Evolutionary conservation across 2,113 vertebrate genomes (phyloP), one percentile per base, ranked within the genome.

Genomic region (Hemiprocne comata): DNA sequence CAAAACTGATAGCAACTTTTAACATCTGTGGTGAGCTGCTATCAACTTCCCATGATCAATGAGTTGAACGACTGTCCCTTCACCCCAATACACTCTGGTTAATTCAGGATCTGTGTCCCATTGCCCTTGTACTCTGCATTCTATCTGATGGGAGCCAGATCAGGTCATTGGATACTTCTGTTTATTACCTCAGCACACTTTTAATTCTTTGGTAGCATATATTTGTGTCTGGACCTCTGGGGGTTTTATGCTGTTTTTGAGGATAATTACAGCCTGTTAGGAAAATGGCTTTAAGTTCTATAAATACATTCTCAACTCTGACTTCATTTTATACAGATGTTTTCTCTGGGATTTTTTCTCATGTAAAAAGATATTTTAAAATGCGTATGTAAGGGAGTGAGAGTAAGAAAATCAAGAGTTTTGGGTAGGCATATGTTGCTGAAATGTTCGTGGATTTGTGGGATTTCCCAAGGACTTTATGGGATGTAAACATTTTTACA

Each of bases 141-240:
- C 85, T 70, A 54, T 78, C 69, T 93, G 86, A 53, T 75, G 34
- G 61, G 55, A 92, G 73, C 51, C 84, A 93, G 76, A 83, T 58
- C n/a, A 36, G 60, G 83, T 89, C 94, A 95, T 17, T 51, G 65
- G 89, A 92, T 90, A 90, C 44, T 64, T 65, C 61, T 86, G 42
- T 94, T 95, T 95, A 91, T 90, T 94, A 93, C 73, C 61, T 91
- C 78, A 88, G 74, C 8, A 9, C 14, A 48, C n/a, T 92, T 90
- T 83, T 71, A 93, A 84, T 96, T 95, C 87, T 86, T 67, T 0
- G 0, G 48, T 38, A 77, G 64, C 38, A 75, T 80, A 46, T 90
- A 85, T 88, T 95, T 95, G 88, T 90, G 91, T 65, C 60, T 83
- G 72, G 29, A n/a, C 79, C 96, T 79, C 93, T 95, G 57, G 31